phyloP scores from a whole-genome alignment of 2,113 vertebrate species.

The Oceanites oceanicus region DNA sequence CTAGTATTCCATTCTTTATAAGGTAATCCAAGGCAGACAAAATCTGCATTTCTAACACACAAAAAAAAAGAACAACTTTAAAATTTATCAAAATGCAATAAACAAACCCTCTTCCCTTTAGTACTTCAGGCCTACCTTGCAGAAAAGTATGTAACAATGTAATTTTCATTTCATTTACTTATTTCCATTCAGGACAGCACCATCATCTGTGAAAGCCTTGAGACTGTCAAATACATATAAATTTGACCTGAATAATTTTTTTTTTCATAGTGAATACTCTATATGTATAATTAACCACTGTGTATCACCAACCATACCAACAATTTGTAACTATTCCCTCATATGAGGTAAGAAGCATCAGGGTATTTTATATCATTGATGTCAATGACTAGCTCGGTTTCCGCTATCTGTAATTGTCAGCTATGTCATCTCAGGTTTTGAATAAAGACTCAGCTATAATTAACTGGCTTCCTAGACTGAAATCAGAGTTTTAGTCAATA shows the following conservation, averaged over 20 bases:
- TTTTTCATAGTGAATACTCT: neutral
- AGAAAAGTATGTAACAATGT: neutral
- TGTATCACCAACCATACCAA: neutral
- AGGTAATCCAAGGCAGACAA: neutral
- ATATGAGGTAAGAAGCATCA: neutral
- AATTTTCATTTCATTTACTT: neutral
- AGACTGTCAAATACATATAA: neutral
- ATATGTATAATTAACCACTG: neutral
- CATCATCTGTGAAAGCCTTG: neutral
- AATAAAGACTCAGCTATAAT: constrained; percentile 1
- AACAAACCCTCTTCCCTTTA: neutral
- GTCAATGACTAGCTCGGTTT: neutral
- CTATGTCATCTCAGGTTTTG: neutral
- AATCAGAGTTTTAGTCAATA: constrained; percentile 36
- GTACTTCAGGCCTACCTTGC: neutral
- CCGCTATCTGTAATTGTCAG: neutral
- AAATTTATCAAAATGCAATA: neutral
- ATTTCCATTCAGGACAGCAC: neutral
- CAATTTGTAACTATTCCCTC: neutral
- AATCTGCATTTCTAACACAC: neutral
- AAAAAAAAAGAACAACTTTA: neutral
- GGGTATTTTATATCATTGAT: neutral
- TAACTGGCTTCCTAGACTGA: constrained; percentile 12
- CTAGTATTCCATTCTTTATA: neutral
- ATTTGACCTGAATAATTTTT: neutral